Evolutionary conservation across 2,113 vertebrate species (phyloP).

Genomic region (Paraplagusia blochii): DNA sequence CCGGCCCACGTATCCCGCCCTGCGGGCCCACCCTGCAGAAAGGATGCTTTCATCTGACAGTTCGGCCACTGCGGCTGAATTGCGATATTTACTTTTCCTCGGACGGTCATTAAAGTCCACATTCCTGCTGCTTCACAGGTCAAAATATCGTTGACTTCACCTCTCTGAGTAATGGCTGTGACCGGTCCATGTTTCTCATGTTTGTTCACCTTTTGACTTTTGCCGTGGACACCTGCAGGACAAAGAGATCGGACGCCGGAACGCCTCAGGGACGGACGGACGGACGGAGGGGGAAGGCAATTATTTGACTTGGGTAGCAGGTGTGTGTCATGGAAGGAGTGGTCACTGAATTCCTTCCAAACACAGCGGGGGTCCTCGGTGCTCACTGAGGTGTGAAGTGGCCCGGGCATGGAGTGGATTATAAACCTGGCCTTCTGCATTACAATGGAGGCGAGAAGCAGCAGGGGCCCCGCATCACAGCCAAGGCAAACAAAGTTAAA

Average conservation of each 20-base stretch:
- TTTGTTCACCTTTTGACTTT: slow-evolving; percentile 63
- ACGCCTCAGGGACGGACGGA: slow-evolving; percentile 10
- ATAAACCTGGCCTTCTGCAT: slow-evolving; percentile 56
- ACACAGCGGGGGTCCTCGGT: slow-evolving; percentile 52
- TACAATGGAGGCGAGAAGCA: slow-evolving; percentile 64
- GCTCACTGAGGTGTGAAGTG: slow-evolving; percentile 67
- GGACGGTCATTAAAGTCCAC: slow-evolving; percentile 42
- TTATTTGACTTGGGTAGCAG: slow-evolving; percentile 50
- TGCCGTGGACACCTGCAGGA: slow-evolving; percentile 53
- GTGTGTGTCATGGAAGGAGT: slow-evolving; percentile 35
- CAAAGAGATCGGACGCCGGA: slow-evolving; percentile 36
- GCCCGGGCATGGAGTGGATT: slow-evolving; percentile 48
- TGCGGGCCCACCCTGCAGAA: slow-evolving; percentile 53
- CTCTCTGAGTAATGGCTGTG: slow-evolving; percentile 44
- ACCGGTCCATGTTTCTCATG: slow-evolving; percentile 27
- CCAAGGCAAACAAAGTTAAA: slow-evolving; percentile 55
- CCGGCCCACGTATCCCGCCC: slow-evolving; percentile 32
- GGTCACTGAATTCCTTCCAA: slow-evolving; percentile 47
- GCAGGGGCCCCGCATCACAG: slow-evolving; percentile 39
- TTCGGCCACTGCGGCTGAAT: no score
- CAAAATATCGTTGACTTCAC: slow-evolving; percentile 44
- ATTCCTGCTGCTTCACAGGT: slow-evolving; percentile 52
- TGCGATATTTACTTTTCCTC: slow-evolving; percentile 59
- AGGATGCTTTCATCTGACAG: slow-evolving; percentile 66
- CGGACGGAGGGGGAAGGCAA: slow-evolving; percentile 13